Evolutionary conservation across 2,888 invertebrate species (phyloP), one percentile per base, ranked within the genome.

Genomic region (Cremastinae sp.): DNA sequence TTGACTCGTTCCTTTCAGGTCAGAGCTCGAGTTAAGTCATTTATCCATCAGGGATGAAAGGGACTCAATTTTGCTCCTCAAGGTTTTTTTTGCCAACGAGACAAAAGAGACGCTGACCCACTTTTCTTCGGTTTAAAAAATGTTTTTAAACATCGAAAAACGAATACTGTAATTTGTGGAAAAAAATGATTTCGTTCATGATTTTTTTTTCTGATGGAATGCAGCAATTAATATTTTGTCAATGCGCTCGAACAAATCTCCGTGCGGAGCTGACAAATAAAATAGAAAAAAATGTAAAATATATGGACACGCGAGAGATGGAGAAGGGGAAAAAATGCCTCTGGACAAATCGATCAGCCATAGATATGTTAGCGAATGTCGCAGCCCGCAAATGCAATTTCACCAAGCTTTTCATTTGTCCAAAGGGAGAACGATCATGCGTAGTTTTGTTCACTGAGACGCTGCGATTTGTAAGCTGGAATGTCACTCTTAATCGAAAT

Each of bases 291-390:
- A 69, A 76, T 53, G 69, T 41, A 64, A 65, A 66, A 66, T 41
- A 47, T 65, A 61, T 45, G 9, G 22, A 43, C 20, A 55, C 9
- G 12, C 3, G 51, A 41, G 35, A 56, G 61, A 51, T 35, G 20
- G 43, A 1, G 22, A 8, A 45, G 10, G 43, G 10, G 22, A 37
- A n/a, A 14, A 41, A 39, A 43, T 74, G 77, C 77, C 77, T 61
- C 74, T 37, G 77, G 77, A 70, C 77, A 77, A 77, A 77, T 70
- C 77, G 77, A 77, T 73, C 77, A 74, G 74, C 77, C 74, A 77
- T 77, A 77, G 77, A 77, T 77, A 73, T 77, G 73, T 73, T 65
- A 70, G 73, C 77, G 70, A 74, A 77, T 56, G 77, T 69, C 69
- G 55, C 65, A 53, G 59, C 55, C 37, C 51, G 51, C 62, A 62